phyloP scores from a whole-genome alignment of 1,140 invertebrate species.

The Agraylea sexmaculata region DNA sequence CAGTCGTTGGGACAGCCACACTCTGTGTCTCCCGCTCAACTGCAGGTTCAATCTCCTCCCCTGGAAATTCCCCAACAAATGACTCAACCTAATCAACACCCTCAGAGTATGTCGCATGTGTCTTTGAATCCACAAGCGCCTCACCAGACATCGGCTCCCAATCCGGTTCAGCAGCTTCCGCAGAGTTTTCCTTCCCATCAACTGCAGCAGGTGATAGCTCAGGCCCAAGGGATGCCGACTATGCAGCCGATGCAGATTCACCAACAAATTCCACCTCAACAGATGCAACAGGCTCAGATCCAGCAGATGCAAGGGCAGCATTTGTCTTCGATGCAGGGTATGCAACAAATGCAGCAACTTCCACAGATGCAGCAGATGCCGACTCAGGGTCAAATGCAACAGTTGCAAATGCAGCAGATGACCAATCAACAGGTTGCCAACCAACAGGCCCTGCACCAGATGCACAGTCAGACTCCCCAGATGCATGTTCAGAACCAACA shows the following conservation, averaged over 20 bases:
- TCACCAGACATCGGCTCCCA: conserved; percentile 23
- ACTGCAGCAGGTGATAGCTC: conserved; percentile 40
- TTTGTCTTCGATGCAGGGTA: conserved; percentile 34
- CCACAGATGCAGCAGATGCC: conserved; percentile 35
- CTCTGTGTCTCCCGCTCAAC: conserved; percentile 33
- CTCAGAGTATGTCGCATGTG: conserved; percentile 40
- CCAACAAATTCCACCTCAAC: conserved; percentile 33
- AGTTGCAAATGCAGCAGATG: conserved; percentile 33
- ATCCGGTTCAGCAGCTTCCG: conserved; percentile 37
- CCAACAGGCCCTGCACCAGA: conserved; percentile 28
- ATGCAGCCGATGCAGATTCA: conserved; percentile 40
- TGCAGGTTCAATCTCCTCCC: conserved; percentile 38
- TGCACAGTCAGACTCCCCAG: conserved; percentile 24
- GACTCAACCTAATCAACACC: conserved; percentile 35
- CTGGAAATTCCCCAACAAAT: conserved; percentile 39
- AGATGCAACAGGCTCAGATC: conserved; percentile 29
- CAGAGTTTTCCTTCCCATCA: conserved; percentile 44
- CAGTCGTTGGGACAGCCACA: conserved; percentile 39
- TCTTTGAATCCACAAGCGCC: conserved; percentile 34
- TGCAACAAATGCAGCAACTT: conserved; percentile 41
- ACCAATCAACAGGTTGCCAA: conserved; percentile 33
- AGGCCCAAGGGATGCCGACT: conserved; percentile 33
- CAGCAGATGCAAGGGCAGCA: conserved; percentile 37
- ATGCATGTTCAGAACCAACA: conserved; percentile 34
- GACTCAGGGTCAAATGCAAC: conserved; percentile 37